phyloP scores from a whole-genome alignment of 2,113 vertebrate species.

The Heterochromis multidens region DNA sequence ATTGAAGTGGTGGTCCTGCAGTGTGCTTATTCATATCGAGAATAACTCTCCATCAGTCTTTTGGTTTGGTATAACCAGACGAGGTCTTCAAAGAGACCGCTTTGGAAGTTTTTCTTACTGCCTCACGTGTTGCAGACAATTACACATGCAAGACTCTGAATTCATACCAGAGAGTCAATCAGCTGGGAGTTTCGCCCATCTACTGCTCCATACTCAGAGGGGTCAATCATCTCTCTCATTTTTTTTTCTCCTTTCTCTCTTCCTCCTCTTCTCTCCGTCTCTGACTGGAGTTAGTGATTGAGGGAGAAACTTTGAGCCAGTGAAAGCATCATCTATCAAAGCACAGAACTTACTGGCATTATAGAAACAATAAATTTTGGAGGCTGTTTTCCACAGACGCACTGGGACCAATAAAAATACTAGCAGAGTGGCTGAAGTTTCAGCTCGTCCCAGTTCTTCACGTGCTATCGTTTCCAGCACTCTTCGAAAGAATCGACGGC shows the following conservation, averaged over 20 bases:
- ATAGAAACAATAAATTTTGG: conserved; percentile 45
- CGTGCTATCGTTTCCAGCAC: neutral
- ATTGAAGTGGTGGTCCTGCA: conserved; percentile 46
- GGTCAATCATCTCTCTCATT: conserved; percentile 33
- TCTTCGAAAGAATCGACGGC: neutral
- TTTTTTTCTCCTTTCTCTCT: neutral
- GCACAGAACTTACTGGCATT: conserved; percentile 33
- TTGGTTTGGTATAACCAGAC: conserved; percentile 32
- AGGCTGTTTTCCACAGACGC: conserved; percentile 45
- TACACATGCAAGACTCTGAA: conserved; percentile 13
- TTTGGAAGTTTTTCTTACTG: conserved; percentile 21
- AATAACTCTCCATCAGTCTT: conserved; percentile 41
- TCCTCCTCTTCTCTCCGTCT: neutral
- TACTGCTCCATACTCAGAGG: neutral
- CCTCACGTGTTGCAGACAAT: conserved; percentile 32
- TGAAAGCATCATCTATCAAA: conserved; percentile 70
- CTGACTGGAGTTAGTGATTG: conserved; percentile 41
- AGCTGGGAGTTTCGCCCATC: conserved; percentile 25
- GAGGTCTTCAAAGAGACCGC: conserved; percentile 58
- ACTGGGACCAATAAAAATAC: conserved; percentile 69
- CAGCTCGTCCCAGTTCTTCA: conserved; percentile 35
- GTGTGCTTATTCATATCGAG: conserved; percentile 47
- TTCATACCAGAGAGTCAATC: conserved; percentile 15
- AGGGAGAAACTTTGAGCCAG: conserved; percentile 35
- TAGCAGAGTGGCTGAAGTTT: conserved; percentile 2